Evolutionary conservation across 2,797 vertebrate genomes (phyloP).

Genomic region (Acanthiza pusilla): DNA sequence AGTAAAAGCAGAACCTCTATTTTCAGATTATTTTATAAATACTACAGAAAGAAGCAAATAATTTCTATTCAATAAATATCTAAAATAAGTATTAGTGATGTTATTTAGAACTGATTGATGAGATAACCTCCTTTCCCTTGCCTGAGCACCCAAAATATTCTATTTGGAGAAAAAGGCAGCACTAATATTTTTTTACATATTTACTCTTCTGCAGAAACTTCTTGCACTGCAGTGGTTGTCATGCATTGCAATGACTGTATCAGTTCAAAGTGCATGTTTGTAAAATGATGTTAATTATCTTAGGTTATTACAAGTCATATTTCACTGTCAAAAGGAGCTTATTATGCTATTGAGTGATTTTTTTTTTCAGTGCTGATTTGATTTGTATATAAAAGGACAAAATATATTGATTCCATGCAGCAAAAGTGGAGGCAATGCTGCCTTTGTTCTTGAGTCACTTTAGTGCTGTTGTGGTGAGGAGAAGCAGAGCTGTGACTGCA

Average conservation of each 20-base stretch:
- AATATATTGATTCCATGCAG: neutral
- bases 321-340: neutral
- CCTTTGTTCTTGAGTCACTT: neutral
- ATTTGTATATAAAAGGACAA: neutral
- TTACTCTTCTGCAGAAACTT: neutral
- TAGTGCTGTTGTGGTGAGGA: neutral
- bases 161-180: neutral
- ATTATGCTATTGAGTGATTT: neutral
- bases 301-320: neutral
- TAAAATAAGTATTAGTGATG: neutral
- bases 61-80: neutral
- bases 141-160: neutral
- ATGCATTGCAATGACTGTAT: neutral
- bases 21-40: neutral
- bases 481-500: neutral
- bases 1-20: neutral
- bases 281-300: neutral
- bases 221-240: neutral
- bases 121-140: neutral
- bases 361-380: neutral
- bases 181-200: neutral
- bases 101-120: neutral
- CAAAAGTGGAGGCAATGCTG: neutral
- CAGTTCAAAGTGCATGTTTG: neutral
- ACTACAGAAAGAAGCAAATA: neutral